Conservation (phyloP, 2,888 invertebrate genomes). For the Acanthosepion pharaonis region DNA sequence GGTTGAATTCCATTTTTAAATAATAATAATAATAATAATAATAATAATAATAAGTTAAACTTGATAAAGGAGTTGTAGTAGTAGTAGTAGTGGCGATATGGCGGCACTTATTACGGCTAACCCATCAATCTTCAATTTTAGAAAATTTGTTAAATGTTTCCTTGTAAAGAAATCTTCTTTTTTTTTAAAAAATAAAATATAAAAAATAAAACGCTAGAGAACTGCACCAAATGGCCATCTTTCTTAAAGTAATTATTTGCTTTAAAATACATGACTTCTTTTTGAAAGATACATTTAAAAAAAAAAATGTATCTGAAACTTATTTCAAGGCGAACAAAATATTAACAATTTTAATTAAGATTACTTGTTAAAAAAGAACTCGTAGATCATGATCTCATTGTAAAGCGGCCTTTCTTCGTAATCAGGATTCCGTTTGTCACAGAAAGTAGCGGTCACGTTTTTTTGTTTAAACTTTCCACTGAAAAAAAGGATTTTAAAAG, state of each 20-base stretch:
- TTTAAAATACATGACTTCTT: not conserved
- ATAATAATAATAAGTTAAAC: too few species aligned
- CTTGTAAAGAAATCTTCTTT: accelerated
- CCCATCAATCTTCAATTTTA: not conserved
- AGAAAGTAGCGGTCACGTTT: not conserved
- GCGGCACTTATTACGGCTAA: not conserved
- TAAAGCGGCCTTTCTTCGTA: not conserved
- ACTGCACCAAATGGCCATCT: not conserved
- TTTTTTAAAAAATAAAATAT: too few species aligned
- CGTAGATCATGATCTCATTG: not conserved
- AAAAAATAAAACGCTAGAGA: not conserved
- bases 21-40: too few species aligned
- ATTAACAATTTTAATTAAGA: slow-evolving; percentile 33
- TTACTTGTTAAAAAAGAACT: not conserved
- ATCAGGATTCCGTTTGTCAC: slow-evolving; percentile 4
- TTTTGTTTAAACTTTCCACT: not conserved
- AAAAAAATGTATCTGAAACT: not conserved
- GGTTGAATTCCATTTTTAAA: too few species aligned
- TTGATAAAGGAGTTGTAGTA: too few species aligned
- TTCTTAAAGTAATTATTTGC: not conserved
- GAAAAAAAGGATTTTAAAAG: not conserved
- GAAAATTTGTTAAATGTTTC: not conserved
- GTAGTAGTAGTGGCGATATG: not conserved
- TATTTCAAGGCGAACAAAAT: not conserved
- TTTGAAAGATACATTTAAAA: not conserved